Conservation (phyloP, 1,140 invertebrate genomes). For the Habropoda laboriosa region DNA sequence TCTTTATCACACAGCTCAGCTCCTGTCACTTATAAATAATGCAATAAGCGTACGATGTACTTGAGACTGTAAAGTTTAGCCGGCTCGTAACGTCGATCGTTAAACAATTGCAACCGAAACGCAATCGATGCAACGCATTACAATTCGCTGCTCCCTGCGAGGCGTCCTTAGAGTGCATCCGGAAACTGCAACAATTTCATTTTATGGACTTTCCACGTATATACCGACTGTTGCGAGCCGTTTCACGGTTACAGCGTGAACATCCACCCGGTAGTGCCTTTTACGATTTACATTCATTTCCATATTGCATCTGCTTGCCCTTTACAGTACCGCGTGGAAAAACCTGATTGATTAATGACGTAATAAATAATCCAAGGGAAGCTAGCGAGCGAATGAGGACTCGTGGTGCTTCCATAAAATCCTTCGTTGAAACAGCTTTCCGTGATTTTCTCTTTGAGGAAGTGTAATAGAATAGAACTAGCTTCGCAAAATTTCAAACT, state of each 20-base stretch:
- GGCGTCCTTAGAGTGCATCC: slow-evolving; percentile 55
- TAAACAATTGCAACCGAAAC: slow-evolving; percentile 31
- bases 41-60: slow-evolving; percentile 4
- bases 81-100: slow-evolving; percentile 31
- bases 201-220: slow-evolving; percentile 72
- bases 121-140: slow-evolving; percentile 23
- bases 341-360: slow-evolving; percentile 71
- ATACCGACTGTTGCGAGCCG: slow-evolving; percentile 57
- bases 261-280: slow-evolving; percentile 63
- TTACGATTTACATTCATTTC: slow-evolving; percentile 77
- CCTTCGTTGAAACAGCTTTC: not conserved
- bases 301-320: slow-evolving; percentile 65
- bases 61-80: slow-evolving; percentile 8
- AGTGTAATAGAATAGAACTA: too few species aligned
- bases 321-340: slow-evolving; percentile 67
- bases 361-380: slow-evolving; percentile 67
- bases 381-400: slow-evolving; percentile 49
- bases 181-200: slow-evolving; percentile 70
- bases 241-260: slow-evolving; percentile 67
- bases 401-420: slow-evolving; percentile 64
- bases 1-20: not conserved
- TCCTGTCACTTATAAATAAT: slow-evolving; percentile 11
- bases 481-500: too few species aligned
- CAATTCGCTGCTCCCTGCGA: not conserved
- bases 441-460: slow-evolving; percentile 38